Percentiles rank a stretch among this genome's conserved stretches.
Conservation (phyloP, 92 coral and sea anemone species). For the Epizoanthus ramosus region DNA sequence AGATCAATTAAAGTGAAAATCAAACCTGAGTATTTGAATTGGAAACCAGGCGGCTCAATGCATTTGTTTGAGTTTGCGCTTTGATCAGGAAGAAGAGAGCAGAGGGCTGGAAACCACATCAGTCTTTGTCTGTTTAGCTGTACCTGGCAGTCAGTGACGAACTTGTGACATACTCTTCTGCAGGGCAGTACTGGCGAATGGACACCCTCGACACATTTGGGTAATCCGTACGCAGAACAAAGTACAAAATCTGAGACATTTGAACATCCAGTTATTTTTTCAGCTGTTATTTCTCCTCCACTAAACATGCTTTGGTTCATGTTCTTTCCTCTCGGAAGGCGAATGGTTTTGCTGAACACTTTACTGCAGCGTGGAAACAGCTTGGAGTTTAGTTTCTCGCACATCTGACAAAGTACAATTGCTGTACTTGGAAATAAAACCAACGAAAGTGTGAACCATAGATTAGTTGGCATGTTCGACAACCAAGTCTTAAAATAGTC, state of each 20-base stretch:
- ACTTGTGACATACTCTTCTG: conserved; percentile 23
- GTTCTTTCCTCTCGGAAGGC: conserved; percentile 3
- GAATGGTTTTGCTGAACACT: conserved; percentile 11
- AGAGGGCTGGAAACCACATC: conserved; percentile 21
- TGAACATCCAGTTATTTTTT: conserved; percentile 4
- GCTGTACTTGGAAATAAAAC: neutral
- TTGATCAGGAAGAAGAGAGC: conserved; percentile 14
- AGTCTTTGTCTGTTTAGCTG: neutral
- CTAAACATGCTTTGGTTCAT: conserved; percentile 26
- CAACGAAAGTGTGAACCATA: neutral
- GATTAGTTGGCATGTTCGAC: conserved; percentile 5
- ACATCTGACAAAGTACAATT: neutral
- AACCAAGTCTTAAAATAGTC: neutral
- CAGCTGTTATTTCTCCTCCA: neutral
- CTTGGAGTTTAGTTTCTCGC: conserved; percentile 17
- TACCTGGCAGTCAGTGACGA: conserved; percentile 11
- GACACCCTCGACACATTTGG: conserved; percentile 12
- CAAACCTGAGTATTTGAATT: conserved; percentile 10
- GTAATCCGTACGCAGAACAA: conserved; percentile 20
- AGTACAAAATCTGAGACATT: conserved; percentile 15
- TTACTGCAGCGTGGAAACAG: conserved; percentile 25
- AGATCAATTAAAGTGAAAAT: too few species aligned
- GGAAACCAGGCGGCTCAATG: conserved; percentile 15
- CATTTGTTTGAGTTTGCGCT: neutral
- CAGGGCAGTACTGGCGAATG: conserved; percentile 7